Conservation (phyloP, 2,797 vertebrate species). For the Meriones psammophilus region DNA sequence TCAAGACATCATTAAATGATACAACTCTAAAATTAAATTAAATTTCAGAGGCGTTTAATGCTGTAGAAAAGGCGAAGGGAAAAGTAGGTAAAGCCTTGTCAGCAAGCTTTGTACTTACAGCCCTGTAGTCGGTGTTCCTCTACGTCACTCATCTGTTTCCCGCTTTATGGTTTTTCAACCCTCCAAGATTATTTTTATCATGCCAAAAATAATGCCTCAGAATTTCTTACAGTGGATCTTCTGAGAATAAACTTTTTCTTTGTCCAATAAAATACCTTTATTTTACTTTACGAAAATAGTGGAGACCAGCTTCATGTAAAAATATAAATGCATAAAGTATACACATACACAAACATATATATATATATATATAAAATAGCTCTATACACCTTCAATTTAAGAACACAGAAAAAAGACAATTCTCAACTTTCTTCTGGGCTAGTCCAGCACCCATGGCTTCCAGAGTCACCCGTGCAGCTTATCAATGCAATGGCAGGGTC, state of each 20-base stretch:
- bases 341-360: background rate
- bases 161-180: background rate
- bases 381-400: background rate
- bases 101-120: background rate
- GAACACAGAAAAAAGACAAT: background rate
- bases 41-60: slow-evolving; percentile 29
- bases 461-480: background rate
- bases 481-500: background rate
- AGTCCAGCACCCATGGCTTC: background rate
- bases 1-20: slow-evolving; percentile 28
- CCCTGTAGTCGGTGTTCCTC: background rate
- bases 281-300: slow-evolving; percentile 46
- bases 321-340: slow-evolving; percentile 3
- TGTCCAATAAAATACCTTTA: slow-evolving; percentile 44
- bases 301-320: slow-evolving; percentile 57
- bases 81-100: background rate
- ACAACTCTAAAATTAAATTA: slow-evolving; percentile 7
- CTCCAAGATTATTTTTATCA: background rate
- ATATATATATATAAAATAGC: slow-evolving; percentile 17
- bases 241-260: slow-evolving; percentile 16
- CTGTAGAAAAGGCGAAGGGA: background rate
- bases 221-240: background rate
- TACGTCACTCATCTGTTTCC: background rate
- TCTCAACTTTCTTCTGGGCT: background rate
- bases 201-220: slow-evolving; percentile 13